Percentiles rank a stretch among this genome's conserved stretches.
Evolutionary conservation across 2,888 invertebrate genomes (phyloP).

Genomic region (Spilosoma lubricipeda): DNA sequence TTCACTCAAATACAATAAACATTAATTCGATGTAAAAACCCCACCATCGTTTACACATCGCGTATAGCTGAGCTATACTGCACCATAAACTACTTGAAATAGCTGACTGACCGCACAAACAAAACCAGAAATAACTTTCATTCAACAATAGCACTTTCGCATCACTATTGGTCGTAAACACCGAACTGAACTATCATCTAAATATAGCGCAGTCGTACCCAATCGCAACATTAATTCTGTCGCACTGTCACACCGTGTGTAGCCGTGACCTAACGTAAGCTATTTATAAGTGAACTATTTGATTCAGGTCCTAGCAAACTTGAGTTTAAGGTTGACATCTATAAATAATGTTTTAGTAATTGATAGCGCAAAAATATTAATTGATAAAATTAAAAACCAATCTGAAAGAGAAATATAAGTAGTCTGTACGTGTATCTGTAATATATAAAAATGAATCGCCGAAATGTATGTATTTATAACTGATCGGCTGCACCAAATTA

Average conservation of each 20-base stretch:
- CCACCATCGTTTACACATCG: background rate
- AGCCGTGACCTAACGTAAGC: constrained; percentile 15
- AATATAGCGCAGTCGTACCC: constrained; percentile 10
- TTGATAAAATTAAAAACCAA: no score
- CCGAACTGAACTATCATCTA: constrained; percentile 9
- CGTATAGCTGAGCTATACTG: background rate
- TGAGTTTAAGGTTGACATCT: background rate
- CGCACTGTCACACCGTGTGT: constrained; percentile 14
- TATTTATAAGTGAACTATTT: constrained; percentile 17
- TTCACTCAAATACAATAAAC: background rate
- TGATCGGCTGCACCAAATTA: no score
- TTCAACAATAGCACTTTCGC: constrained; percentile 11
- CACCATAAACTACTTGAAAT: background rate
- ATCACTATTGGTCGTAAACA: constrained; percentile 12
- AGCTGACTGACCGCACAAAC: background rate
- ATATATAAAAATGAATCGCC: no score
- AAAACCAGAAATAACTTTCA: constrained; percentile 19
- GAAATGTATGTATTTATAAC: no score
- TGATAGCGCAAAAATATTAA: background rate
- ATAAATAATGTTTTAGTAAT: background rate
- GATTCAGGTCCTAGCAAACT: background rate
- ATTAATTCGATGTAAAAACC: background rate
- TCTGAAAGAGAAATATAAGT: no score
- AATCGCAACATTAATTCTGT: constrained; percentile 17
- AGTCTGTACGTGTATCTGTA: no score